Percentiles rank a stretch among this genome's conserved stretches.
Evolutionary conservation across 2,797 vertebrate genomes (phyloP).

Genomic region (Sebastes cheni): DNA sequence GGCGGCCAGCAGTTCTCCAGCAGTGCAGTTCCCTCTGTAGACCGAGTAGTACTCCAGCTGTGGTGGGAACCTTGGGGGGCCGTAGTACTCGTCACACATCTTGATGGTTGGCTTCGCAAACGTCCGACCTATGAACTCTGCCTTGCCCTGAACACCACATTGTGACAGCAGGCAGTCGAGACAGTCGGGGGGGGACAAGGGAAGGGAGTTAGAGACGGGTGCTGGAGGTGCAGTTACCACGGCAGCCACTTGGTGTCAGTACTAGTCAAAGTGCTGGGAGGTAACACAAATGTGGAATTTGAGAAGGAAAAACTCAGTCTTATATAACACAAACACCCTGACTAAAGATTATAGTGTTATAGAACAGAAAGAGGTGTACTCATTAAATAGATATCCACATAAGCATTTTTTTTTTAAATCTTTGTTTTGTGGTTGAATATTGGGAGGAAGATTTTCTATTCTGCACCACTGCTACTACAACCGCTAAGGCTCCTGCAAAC

Average conservation of each 20-base stretch:
- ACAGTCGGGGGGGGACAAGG: slow-evolving; percentile 46
- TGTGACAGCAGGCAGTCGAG: slow-evolving; percentile 35
- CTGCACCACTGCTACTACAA: neutral
- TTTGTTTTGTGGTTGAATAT: neutral
- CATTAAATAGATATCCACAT: neutral
- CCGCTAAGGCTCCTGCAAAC: neutral
- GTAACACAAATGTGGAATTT: neutral
- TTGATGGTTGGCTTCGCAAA: slow-evolving; percentile 96
- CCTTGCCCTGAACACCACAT: slow-evolving; percentile 87
- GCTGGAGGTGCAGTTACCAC: slow-evolving; percentile 35
- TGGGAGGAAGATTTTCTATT: neutral
- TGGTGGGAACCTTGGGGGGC: slow-evolving; percentile 91
- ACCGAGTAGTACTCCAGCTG: slow-evolving; percentile 98
- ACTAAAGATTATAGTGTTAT: neutral
- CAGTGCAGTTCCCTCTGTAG: slow-evolving; percentile 91
- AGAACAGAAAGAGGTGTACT: neutral
- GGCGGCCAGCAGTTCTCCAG: slow-evolving; percentile 94
- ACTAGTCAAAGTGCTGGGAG: slow-evolving; percentile 6
- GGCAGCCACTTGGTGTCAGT: slow-evolving; percentile 54
- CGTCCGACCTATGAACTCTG: slow-evolving; percentile 96
- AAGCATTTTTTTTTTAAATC: neutral
- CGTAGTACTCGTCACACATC: slow-evolving; percentile 94
- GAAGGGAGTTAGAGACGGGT: slow-evolving; percentile 38
- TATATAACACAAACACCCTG: neutral
- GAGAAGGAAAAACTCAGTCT: neutral